These are phyloP conservation scores for Guaruba guarouba DNA, from an alignment of 2,113 vertebrate species.

Conservation along the genomic window DNA sequence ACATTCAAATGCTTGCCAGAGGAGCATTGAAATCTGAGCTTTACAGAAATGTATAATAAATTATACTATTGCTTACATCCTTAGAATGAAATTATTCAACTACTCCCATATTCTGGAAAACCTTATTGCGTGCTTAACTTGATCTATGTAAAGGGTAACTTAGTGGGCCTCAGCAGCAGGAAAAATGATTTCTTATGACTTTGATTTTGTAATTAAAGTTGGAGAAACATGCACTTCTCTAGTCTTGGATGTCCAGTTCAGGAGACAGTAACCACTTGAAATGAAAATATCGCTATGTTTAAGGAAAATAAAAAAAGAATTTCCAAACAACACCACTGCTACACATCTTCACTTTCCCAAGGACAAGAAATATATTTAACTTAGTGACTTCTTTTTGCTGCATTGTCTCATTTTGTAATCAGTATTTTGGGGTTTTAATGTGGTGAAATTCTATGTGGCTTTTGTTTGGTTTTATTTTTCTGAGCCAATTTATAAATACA, in stretches of 20 bases:
- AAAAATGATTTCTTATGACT: background rate
- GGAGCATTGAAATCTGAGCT: background rate
- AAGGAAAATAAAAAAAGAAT: background rate
- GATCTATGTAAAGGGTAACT: background rate
- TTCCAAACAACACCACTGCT: background rate
- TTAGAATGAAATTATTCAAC: constrained; percentile 13
- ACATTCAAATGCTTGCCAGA: background rate
- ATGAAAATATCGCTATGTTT: background rate
- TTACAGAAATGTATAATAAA: constrained; percentile 31
- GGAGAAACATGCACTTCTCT: background rate
- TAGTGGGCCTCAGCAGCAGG: background rate
- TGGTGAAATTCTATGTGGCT: background rate
- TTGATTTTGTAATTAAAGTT: background rate
- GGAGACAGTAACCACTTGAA: background rate
- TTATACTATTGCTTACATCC: constrained; percentile 9
- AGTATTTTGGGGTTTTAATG: background rate
- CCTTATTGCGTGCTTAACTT: background rate
- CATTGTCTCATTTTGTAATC: background rate
- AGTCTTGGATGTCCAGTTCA: background rate
- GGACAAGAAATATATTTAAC: background rate
- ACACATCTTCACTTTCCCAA: background rate
- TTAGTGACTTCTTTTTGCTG: background rate
- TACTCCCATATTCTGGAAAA: background rate
- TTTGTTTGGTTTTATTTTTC: background rate
- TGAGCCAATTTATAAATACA: background rate